phyloP scores from a whole-genome alignment of 2,113 vertebrate species.

The Oceanodroma tethys region DNA sequence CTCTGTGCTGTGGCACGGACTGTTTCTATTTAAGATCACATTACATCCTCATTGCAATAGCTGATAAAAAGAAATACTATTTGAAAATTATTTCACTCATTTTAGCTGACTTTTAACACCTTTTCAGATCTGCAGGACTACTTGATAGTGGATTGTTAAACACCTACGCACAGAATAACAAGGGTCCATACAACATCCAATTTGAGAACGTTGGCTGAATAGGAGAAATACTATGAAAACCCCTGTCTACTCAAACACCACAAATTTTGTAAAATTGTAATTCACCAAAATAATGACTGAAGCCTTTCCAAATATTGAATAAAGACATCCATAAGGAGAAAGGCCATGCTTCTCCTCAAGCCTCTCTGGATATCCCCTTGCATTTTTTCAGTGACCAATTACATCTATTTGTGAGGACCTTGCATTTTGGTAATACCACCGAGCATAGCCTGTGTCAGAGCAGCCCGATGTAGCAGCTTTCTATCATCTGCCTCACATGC shows the following conservation, averaged over 20 bases:
- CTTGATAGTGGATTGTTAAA: not conserved
- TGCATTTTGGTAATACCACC: not conserved
- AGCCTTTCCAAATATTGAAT: not conserved
- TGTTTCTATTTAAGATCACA: not conserved
- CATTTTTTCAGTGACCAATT: not conserved
- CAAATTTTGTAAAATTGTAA: not conserved
- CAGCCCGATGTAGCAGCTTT: not conserved
- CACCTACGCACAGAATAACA: not conserved
- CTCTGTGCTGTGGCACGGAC: not conserved
- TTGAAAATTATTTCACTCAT: not conserved
- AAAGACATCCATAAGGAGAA: not conserved
- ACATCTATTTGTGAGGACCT: not conserved
- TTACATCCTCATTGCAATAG: not conserved
- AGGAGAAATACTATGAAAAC: not conserved
- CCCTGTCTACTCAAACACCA: not conserved
- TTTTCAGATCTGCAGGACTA: not conserved
- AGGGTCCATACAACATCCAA: accelerated
- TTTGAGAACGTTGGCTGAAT: not conserved
- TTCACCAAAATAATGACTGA: not conserved
- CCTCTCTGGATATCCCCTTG: not conserved
- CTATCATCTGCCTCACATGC: not conserved
- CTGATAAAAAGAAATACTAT: not conserved
- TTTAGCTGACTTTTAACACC: not conserved
- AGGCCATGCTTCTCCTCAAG: not conserved
- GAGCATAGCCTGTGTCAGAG: not conserved